phyloP scores from a whole-genome alignment of 2,113 vertebrate genomes.

The Gavialis gangeticus region DNA sequence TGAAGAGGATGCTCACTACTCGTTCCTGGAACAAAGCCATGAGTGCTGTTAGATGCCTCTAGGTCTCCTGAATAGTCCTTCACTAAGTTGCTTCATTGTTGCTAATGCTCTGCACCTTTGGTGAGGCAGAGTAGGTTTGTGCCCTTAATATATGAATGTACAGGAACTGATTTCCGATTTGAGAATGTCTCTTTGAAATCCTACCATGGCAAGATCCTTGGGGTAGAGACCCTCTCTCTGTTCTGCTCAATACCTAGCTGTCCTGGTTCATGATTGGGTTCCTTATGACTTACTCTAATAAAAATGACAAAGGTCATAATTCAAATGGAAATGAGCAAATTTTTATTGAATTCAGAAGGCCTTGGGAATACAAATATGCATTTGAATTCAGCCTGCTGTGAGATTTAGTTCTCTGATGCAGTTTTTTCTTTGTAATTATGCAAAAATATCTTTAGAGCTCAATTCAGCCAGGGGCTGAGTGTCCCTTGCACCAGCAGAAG shows the following conservation, averaged over 20 bases:
- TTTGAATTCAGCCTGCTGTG: not conserved
- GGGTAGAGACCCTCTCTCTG: not conserved
- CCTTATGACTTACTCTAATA: not conserved
- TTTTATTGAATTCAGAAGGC: not conserved
- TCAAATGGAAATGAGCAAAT: not conserved
- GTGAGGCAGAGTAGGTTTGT: not conserved
- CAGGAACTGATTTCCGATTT: constrained; percentile 1
- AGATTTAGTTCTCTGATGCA: not conserved
- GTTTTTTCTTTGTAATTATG: not conserved
- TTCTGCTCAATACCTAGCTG: not conserved
- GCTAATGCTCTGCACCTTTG: not conserved
- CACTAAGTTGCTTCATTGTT: constrained; percentile 18
- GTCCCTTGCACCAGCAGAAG: not conserved
- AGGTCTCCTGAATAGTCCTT: constrained; percentile 1
- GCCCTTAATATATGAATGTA: not conserved
- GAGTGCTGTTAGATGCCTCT: not conserved
- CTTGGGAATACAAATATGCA: not conserved
- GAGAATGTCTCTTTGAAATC: not conserved
- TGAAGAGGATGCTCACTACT: not conserved
- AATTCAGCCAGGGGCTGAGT: not conserved
- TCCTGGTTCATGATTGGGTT: not conserved
- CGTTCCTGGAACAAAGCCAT: not conserved
- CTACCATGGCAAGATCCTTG: not conserved
- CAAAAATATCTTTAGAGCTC: not conserved
- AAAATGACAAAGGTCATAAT: not conserved